Percentiles rank a stretch among this genome's conserved stretches.
phyloP scores from a whole-genome alignment of 2,797 vertebrate genomes.

The Chrysocyon brachyurus region DNA sequence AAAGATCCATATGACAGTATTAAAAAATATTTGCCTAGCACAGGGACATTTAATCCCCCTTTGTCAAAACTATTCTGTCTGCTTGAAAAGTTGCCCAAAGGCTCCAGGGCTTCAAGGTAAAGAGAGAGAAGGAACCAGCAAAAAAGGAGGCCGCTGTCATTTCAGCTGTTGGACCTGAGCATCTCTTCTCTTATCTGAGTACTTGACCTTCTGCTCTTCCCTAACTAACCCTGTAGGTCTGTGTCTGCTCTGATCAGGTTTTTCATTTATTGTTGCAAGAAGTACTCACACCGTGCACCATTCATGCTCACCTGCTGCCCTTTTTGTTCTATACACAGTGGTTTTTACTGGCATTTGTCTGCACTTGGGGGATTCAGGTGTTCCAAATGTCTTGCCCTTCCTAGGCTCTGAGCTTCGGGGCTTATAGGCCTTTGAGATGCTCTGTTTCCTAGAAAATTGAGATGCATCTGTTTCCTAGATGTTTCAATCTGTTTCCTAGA shows the following conservation, averaged over 20 bases:
- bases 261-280: not conserved
- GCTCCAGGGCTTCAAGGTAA: conserved; percentile 6
- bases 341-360: not conserved
- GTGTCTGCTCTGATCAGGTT: not conserved
- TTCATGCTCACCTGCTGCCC: not conserved
- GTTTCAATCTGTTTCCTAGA: conserved; percentile 16
- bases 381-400: not conserved
- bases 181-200: not conserved
- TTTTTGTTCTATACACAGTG: not conserved
- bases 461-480: conserved; percentile 65
- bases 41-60: conserved; percentile 48
- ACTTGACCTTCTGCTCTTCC: not conserved
- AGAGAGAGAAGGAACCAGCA: not conserved
- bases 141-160: not conserved
- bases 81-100: conserved; percentile 33
- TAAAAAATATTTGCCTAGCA: conserved; percentile 37
- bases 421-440: not conserved
- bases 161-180: not conserved
- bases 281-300: not conserved
- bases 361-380: not conserved
- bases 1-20: not conserved
- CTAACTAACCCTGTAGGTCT: accelerated
- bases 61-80: conserved; percentile 55
- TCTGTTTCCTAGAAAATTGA: conserved; percentile 66
- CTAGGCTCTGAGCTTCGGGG: conserved; percentile 11